Base-by-base conservation (phyloP, 2,797 vertebrate genomes). In the Sphenopsis melanotis region DNA sequence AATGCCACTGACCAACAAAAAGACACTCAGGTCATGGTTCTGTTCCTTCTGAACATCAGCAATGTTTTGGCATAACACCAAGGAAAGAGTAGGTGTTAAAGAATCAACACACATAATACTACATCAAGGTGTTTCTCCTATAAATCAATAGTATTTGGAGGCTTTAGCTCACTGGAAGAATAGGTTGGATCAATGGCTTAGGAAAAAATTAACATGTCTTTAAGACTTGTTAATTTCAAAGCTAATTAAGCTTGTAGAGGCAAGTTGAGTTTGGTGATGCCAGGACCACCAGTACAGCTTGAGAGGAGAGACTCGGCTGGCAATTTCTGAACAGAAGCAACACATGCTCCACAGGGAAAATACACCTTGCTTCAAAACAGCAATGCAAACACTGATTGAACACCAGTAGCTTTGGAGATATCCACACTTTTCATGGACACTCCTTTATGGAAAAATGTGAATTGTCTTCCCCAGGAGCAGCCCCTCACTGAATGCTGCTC, bases 271-370 rank as follows among this genome's bases (percentile, higher is more conserved):
- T 78, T 65, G 41, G 22, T 46, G 55, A 29, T 27, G 11, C n/a
- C 88, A 77, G 70, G 27, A 34, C n/a, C 61, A 69, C 36, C 32
- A 56, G 20, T 7, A 41, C 29, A 27, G 41, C 36, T 26, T 42
- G 52, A 75, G 65, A 55, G 59, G 26, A 76, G 59, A 56, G 26
- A 65, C 11, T 4, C 27, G 46, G 21, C 19, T 23, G 50, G 20
- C 16, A 61, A 15, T 1, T 24, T n/a, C n/a, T 4, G 2, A 21
- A 34, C 10, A 23, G 69, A 23, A 37, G 0, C 0, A 79, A 44
- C 15, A 34, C 1, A 0, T 52, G 23, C 50, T 90, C 16, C 50
- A 15, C 1, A 1, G 36, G 74, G 44, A 61, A 75, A 59, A n/a
- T 3, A 34, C 0, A 1, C 15, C 1, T 17, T 34, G 30, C 49